phyloP scores from a whole-genome alignment of 2,888 invertebrate species.

The Cosmopolites sordidus region DNA sequence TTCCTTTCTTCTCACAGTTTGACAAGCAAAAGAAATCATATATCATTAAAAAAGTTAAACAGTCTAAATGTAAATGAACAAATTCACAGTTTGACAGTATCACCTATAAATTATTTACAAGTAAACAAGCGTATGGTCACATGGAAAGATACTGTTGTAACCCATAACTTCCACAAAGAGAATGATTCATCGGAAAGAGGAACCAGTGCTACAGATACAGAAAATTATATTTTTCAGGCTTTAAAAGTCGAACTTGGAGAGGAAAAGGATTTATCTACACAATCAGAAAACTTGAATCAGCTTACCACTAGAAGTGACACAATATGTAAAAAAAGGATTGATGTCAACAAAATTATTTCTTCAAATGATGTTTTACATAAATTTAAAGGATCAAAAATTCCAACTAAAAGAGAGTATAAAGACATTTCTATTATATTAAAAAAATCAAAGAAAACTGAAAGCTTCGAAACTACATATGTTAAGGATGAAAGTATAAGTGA shows the following conservation, averaged over 20 bases:
- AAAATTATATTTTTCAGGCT: background rate
- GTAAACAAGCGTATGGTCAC: conserved; percentile 35
- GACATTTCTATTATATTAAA: conserved; percentile 8
- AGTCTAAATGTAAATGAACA: conserved; percentile 42
- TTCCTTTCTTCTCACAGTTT: conserved; percentile 38
- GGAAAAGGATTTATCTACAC: background rate
- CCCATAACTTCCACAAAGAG: too few species aligned
- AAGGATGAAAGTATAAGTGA: too few species aligned
- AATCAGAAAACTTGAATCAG: background rate
- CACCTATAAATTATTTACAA: conserved; percentile 29
- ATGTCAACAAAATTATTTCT: conserved; percentile 26
- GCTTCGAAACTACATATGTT: too few species aligned
- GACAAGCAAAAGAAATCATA: conserved; percentile 28
- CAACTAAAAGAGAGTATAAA: conserved; percentile 10
- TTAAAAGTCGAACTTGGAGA: background rate
- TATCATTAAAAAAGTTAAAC: conserved; percentile 42
- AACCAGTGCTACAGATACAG: background rate
- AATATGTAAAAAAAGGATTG: background rate
- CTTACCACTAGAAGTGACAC: background rate
- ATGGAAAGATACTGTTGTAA: conserved; percentile 36
- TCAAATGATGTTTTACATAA: conserved; percentile 22
- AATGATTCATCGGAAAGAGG: background rate
- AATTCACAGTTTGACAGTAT: conserved; percentile 41
- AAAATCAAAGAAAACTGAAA: conserved; percentile 5
- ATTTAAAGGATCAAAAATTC: conserved; percentile 5